Percentiles rank a stretch among this genome's conserved stretches.
Conservation (phyloP, 2,888 invertebrate genomes). For the Argyra leucocephala region DNA sequence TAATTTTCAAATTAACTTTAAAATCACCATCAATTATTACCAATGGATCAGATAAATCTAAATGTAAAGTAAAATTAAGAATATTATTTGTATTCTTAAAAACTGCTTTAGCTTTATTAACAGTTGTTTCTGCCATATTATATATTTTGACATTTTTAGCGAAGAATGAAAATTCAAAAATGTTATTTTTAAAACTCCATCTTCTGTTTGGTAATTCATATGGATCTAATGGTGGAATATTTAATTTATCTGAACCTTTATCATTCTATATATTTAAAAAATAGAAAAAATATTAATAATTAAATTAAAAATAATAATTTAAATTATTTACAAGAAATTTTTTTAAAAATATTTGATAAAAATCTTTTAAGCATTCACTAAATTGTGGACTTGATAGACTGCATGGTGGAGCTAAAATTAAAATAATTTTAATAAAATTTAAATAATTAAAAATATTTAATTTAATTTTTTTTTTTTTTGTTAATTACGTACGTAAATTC, state of each 20-base stretch:
- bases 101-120: conserved; percentile 46
- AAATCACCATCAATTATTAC: conserved; percentile 51
- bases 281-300: no score
- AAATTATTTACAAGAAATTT: no score
- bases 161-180: conserved; percentile 23
- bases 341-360: no score
- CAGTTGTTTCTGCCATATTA: conserved; percentile 45
- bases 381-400: no score
- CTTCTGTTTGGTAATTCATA: conserved; percentile 16
- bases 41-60: conserved; percentile 45
- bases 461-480: no score
- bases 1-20: conserved; percentile 35
- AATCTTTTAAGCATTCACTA: no score
- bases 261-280: no score
- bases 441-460: no score
- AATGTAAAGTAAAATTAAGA: conserved; percentile 51
- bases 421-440: no score
- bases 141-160: conserved; percentile 45
- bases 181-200: conserved; percentile 17
- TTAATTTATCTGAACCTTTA: conserved; percentile 37
- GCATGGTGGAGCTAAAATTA: no score
- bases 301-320: no score
- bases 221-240: conserved; percentile 38
- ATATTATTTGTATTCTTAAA: conserved; percentile 48
- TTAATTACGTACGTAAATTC: no score